Base-by-base conservation (phyloP, 2,888 invertebrate genomes). In the Scelioninae gen. 1 region DNA sequence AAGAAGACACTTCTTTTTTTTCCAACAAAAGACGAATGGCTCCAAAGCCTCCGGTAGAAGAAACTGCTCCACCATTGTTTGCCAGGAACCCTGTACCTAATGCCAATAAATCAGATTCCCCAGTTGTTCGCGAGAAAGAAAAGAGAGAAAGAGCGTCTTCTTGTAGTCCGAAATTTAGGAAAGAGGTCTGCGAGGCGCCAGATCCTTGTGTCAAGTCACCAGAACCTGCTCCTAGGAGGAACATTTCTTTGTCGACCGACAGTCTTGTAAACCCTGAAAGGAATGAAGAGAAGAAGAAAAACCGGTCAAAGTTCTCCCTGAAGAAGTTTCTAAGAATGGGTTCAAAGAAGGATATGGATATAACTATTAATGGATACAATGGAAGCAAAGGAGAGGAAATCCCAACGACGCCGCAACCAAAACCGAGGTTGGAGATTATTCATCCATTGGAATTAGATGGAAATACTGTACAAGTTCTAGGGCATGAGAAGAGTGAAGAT, bases 371-470 rank as follows among this genome's bases (percentile, higher is more conserved):
- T 0, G 91, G 93, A 82, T 92, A 94, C 51, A 91, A 92, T 49
- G 91, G 92, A 69, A 91, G 92, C 0, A 72, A 55, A 55, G 71
- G 58, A 6, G 82, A 83, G 1, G 83, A 82, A 13, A 68, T 81
- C 4, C 79, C 78, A 2, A 40, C 76, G 7, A 93, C 94, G 16
- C 94, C 94, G 7, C 94, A 94, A 88, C 94, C 95, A 6, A 96
- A 96, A 88, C 96, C 96, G 2, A 94, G 96, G 13, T 93, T 97
- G 29, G 96, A 97, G 80, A 97, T 97, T 86, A 97, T 97, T 83
- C 97, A 97, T 93, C 97, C 97, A 11, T 93, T 96, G 87, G 97
- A 97, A 89, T 94, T 97, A 79, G 97, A 97, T 91, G 96, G 96
- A 34, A 95, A 96, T 9, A 96, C 94, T 81, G 96, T 97, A 1